Evolutionary conservation across 2,797 vertebrate species (phyloP).

Genomic region (Odontamblyopus lacepedii): DNA sequence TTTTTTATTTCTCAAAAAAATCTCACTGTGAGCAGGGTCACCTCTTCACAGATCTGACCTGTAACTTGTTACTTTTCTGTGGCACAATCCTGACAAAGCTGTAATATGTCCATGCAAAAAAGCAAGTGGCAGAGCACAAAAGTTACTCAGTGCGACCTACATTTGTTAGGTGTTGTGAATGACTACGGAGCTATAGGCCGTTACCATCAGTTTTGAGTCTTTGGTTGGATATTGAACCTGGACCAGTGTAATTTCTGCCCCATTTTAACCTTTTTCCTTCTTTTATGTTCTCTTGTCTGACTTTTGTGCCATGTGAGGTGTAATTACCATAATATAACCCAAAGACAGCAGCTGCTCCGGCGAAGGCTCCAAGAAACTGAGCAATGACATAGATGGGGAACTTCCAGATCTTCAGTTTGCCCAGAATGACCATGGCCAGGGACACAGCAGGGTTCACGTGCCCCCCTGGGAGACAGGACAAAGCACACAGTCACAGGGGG

Average conservation of each 20-base stretch:
- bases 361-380: conserved; percentile 92
- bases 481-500: conserved; percentile 39
- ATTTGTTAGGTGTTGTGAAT: neutral
- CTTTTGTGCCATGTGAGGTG: neutral
- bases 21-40: no score
- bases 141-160: no score
- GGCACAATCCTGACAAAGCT: neutral
- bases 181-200: neutral
- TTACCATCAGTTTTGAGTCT: no score
- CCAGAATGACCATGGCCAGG: conserved; percentile 92
- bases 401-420: conserved; percentile 91
- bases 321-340: conserved; percentile 90
- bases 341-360: conserved; percentile 89
- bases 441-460: conserved; percentile 88
- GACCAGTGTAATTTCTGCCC: neutral
- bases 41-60: neutral
- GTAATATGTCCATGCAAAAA: no score
- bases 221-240: neutral
- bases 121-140: no score
- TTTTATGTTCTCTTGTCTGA: neutral
- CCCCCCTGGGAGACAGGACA: conserved; percentile 78
- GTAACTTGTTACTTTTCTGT: neutral
- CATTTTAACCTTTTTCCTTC: neutral
- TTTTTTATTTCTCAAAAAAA: no score
- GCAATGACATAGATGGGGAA: conserved; percentile 91